Evolutionary conservation across 1,140 invertebrate species (phyloP).

Genomic region (Parasteatoda tepidariorum): DNA sequence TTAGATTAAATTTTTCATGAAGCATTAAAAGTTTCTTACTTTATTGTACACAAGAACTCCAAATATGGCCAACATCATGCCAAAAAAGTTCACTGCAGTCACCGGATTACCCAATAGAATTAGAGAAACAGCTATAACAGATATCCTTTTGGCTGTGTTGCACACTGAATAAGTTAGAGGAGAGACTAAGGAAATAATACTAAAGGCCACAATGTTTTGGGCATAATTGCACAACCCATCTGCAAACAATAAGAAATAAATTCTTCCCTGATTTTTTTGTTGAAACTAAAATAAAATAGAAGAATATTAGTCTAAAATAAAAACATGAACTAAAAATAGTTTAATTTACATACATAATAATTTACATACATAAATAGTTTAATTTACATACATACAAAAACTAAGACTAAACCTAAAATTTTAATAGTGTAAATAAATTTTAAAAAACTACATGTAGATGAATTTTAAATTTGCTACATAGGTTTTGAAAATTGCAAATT

Average conservation of each 20-base stretch:
- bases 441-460: too few species aligned
- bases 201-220: slow-evolving; percentile 95
- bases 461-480: too few species aligned
- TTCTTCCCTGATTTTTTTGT: slow-evolving; percentile 62
- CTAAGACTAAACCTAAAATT: too few species aligned
- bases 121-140: slow-evolving; percentile 90
- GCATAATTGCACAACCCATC: slow-evolving; percentile 93
- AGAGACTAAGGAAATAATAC: slow-evolving; percentile 84
- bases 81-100: slow-evolving; percentile 85
- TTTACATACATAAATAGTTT: neutral
- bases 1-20: too few species aligned
- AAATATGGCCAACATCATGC: slow-evolving; percentile 90
- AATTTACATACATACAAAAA: too few species aligned
- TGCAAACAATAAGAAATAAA: slow-evolving; percentile 75
- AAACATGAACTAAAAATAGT: neutral
- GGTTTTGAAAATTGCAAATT: too few species aligned
- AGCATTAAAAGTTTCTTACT: too few species aligned
- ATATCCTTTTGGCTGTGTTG: slow-evolving; percentile 94
- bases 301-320: neutral
- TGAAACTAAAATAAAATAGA: slow-evolving; percentile 66
- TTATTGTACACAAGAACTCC: slow-evolving; percentile 91
- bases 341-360: neutral
- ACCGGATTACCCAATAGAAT: slow-evolving; percentile 92
- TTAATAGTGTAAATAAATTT: too few species aligned
- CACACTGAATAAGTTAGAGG: slow-evolving; percentile 95